These are phyloP conservation scores for Liolophura sinensis DNA, from an alignment of 1,140 invertebrate genomes.

Conservation along the genomic window DNA sequence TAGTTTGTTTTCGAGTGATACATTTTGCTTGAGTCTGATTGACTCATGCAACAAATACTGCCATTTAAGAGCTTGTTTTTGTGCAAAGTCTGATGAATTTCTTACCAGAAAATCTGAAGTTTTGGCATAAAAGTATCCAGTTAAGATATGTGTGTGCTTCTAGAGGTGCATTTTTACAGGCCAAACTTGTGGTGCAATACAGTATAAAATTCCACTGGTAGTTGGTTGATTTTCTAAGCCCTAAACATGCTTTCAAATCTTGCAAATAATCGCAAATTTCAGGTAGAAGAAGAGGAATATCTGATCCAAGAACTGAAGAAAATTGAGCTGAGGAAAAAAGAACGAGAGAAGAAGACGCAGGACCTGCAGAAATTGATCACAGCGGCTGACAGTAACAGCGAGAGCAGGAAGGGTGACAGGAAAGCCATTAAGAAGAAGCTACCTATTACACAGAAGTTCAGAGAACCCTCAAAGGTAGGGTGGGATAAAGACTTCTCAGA, in stretches of 20 bases:
- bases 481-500: neutral
- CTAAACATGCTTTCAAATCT: neutral
- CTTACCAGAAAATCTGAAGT: no score
- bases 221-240: neutral
- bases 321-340: constrained; percentile 96
- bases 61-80: no score
- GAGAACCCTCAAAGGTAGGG: constrained; percentile 47
- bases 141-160: no score
- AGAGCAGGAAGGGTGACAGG: constrained; percentile 61
- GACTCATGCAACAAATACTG: no score
- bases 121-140: no score
- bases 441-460: constrained; percentile 62
- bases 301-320: constrained; percentile 89
- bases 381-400: constrained; percentile 80
- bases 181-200: no score
- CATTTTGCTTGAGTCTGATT: no score
- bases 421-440: constrained; percentile 59
- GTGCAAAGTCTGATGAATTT: no score
- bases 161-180: no score
- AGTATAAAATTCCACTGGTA: no score
- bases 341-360: constrained; percentile 96
- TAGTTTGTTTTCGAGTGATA: no score
- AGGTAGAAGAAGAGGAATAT: constrained; percentile 95
- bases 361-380: constrained; percentile 96
- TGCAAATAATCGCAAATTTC: constrained; percentile 9